phyloP scores from a whole-genome alignment of 2,113 vertebrate genomes.

The Pseudorasbora parva region DNA sequence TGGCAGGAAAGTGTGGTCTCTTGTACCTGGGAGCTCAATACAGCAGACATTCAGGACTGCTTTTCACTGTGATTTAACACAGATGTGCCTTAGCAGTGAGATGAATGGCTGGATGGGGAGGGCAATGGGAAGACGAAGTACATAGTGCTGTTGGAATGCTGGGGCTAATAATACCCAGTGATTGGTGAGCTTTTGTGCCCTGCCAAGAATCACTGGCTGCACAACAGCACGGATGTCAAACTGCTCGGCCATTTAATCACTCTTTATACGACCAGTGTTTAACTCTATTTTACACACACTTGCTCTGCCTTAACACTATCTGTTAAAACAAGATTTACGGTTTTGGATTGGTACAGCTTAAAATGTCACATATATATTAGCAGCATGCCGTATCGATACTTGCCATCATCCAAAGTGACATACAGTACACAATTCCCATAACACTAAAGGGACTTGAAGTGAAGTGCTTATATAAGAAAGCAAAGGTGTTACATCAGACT shows the following conservation, averaged over 20 bases:
- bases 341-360: slow-evolving; percentile 13
- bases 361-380: not conserved
- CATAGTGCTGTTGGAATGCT: slow-evolving; percentile 50
- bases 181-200: slow-evolving; percentile 54
- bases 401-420: not conserved
- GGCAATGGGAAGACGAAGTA: slow-evolving; percentile 40
- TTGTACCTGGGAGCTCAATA: slow-evolving; percentile 34
- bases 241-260: slow-evolving; percentile 15
- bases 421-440: not conserved
- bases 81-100: slow-evolving; percentile 53
- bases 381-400: not conserved
- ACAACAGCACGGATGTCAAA: slow-evolving; percentile 48
- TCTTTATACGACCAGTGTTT: slow-evolving; percentile 6
- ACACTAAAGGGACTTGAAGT: slow-evolving; percentile 8
- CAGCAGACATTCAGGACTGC: slow-evolving; percentile 20
- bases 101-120: slow-evolving; percentile 53
- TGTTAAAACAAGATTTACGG: not conserved
- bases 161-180: slow-evolving; percentile 47
- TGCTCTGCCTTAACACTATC: not conserved
- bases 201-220: slow-evolving; percentile 37
- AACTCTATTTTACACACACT: slow-evolving; percentile 19
- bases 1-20: slow-evolving; percentile 25
- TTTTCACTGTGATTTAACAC: slow-evolving; percentile 58
- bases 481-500: slow-evolving; percentile 8
- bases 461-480: not conserved